Evolutionary conservation across 2,113 vertebrate species (phyloP).

Genomic region (Carassius carassius): DNA sequence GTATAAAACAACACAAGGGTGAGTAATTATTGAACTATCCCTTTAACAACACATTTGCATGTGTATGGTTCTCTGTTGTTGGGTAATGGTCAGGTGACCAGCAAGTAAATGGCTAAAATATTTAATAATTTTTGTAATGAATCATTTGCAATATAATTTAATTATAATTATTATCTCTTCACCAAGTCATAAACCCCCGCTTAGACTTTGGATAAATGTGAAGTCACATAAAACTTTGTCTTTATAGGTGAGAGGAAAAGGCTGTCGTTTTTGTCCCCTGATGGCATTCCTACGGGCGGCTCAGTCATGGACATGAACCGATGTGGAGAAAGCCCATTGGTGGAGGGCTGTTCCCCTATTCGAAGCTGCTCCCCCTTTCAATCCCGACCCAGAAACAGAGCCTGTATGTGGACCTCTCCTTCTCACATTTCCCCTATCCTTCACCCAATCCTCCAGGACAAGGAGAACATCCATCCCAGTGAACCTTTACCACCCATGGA

Average conservation of each 20-base stretch:
- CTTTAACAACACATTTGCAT: background rate
- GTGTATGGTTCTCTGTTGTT: background rate
- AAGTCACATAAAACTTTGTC: background rate
- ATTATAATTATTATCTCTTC: background rate
- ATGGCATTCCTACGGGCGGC: slow-evolving; percentile 64
- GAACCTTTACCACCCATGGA: slow-evolving; percentile 63
- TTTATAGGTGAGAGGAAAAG: slow-evolving; percentile 77
- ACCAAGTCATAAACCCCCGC: background rate
- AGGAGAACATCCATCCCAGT: slow-evolving; percentile 61
- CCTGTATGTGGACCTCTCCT: slow-evolving; percentile 71
- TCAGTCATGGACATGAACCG: slow-evolving; percentile 67
- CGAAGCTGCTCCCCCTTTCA: slow-evolving; percentile 82
- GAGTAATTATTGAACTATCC: too few species aligned
- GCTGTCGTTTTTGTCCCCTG: slow-evolving; percentile 78
- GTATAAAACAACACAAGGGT: too few species aligned
- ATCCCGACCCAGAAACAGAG: slow-evolving; percentile 62
- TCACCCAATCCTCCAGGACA: slow-evolving; percentile 74
- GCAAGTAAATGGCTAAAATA: background rate
- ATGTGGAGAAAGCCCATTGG: slow-evolving; percentile 80
- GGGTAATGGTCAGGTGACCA: background rate
- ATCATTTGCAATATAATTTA: background rate
- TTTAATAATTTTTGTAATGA: background rate
- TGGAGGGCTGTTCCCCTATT: slow-evolving; percentile 94
- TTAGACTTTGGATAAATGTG: too few species aligned
- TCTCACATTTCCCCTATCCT: slow-evolving; percentile 81